Percentiles rank a stretch among this genome's conserved stretches.
phyloP scores from a whole-genome alignment of 2,797 vertebrate species.

The Mallotus villosus region DNA sequence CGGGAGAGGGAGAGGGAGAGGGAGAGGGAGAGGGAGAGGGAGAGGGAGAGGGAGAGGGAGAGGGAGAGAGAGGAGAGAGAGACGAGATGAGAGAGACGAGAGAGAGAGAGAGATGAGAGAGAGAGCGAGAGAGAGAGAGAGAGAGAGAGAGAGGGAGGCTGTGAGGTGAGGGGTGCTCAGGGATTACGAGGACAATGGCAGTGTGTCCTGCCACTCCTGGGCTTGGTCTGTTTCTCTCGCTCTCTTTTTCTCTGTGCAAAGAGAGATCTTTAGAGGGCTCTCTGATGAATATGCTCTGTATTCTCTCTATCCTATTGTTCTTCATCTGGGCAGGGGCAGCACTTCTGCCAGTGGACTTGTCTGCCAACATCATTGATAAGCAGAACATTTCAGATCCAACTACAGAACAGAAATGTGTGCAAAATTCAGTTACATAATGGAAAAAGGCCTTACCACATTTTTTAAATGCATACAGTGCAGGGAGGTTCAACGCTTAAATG shows the following conservation, averaged over 20 bases:
- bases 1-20: too few relatives aligned
- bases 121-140: too few relatives aligned
- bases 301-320: neutral
- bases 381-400: neutral
- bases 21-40: too few relatives aligned
- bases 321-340: neutral
- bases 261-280: neutral
- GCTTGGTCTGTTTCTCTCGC: neutral
- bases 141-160: neutral
- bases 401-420: neutral
- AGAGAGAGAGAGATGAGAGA: too few relatives aligned
- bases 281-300: neutral
- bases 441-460: neutral
- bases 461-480: neutral
- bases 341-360: neutral
- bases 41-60: too few relatives aligned
- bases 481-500: too few relatives aligned
- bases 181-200: neutral
- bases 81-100: neutral
- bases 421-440: neutral
- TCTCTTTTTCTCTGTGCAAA: neutral
- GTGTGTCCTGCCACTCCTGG: neutral
- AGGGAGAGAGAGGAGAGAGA: too few relatives aligned
- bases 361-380: too few relatives aligned
- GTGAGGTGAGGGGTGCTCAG: neutral